These are phyloP conservation scores for Galeopsomyia nigrocyanea DNA, from an alignment of 2,888 invertebrate genomes.

Conservation along the genomic window DNA sequence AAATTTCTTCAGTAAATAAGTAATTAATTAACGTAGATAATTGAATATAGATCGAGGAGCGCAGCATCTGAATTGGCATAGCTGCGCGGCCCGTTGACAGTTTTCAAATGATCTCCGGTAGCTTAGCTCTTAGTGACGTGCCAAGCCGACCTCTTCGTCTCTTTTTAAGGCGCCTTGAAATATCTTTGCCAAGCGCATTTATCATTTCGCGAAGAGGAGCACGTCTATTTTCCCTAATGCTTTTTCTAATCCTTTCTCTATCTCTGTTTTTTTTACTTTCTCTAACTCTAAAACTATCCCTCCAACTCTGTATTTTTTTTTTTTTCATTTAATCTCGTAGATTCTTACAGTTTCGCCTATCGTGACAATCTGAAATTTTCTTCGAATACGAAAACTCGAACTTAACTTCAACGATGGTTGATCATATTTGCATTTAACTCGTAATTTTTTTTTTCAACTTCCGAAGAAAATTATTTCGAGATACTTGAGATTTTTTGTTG, in stretches of 20 bases:
- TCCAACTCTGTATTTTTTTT: slow-evolving; percentile 14
- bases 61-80: slow-evolving; percentile 67
- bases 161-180: slow-evolving; percentile 9
- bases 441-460: neutral
- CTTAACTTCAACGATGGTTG: slow-evolving; percentile 41
- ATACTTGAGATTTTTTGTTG: neutral
- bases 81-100: slow-evolving; percentile 68
- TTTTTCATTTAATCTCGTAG: slow-evolving; percentile 23
- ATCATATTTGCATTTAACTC: neutral
- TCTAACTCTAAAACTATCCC: slow-evolving; percentile 14
- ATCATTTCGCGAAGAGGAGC: slow-evolving; percentile 53
- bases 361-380: slow-evolving; percentile 40
- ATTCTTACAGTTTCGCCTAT: slow-evolving; percentile 36
- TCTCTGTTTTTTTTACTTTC: slow-evolving; percentile 15
- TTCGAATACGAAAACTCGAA: slow-evolving; percentile 22
- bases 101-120: slow-evolving; percentile 70
- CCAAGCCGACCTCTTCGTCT: slow-evolving; percentile 54
- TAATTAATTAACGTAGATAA: slow-evolving; percentile 68
- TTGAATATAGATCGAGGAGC: slow-evolving; percentile 66
- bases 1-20: slow-evolving; percentile 54
- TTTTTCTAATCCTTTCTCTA: slow-evolving; percentile 49
- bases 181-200: slow-evolving; percentile 51
- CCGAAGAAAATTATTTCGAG: slow-evolving; percentile 1
- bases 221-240: slow-evolving; percentile 52
- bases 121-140: slow-evolving; percentile 68